Evolutionary conservation across 2,113 vertebrate species (phyloP).

Genomic region (Natator depressus): DNA sequence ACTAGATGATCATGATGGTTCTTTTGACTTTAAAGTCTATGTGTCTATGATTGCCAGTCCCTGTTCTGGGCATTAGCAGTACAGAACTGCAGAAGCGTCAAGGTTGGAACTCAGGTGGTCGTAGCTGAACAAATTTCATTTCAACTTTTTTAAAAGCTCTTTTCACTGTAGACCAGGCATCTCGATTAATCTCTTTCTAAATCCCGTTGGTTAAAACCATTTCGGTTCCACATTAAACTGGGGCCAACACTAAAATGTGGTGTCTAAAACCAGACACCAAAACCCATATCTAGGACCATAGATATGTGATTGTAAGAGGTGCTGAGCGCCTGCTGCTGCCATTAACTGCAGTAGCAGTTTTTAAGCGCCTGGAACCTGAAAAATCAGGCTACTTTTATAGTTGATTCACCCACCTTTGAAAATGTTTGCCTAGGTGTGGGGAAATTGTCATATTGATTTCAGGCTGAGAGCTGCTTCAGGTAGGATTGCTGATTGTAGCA

Average conservation of each 20-base stretch:
- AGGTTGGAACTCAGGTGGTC: fast-evolving
- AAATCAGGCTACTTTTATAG: neutral
- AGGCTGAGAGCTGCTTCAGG: neutral
- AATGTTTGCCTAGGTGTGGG: neutral
- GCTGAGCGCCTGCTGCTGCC: neutral
- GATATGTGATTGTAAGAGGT: fast-evolving
- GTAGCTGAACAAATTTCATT: neutral
- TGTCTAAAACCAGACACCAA: neutral
- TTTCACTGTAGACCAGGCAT: neutral
- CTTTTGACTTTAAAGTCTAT: too few species aligned
- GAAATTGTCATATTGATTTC: fast-evolving
- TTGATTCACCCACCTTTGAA: neutral
- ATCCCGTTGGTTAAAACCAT: neutral
- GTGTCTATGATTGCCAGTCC: too few species aligned
- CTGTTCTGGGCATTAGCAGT: neutral
- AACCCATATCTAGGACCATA: neutral
- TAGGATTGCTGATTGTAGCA: neutral
- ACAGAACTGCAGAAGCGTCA: fast-evolving
- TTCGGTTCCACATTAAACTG: neutral
- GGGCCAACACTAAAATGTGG: too few species aligned
- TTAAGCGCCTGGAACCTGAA: neutral
- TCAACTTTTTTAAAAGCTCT: neutral
- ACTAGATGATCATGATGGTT: too few species aligned
- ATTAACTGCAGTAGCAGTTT: neutral
- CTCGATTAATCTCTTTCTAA: neutral